Base-by-base conservation (phyloP, 2,113 vertebrate species). In the Sigmodon hispidus region DNA sequence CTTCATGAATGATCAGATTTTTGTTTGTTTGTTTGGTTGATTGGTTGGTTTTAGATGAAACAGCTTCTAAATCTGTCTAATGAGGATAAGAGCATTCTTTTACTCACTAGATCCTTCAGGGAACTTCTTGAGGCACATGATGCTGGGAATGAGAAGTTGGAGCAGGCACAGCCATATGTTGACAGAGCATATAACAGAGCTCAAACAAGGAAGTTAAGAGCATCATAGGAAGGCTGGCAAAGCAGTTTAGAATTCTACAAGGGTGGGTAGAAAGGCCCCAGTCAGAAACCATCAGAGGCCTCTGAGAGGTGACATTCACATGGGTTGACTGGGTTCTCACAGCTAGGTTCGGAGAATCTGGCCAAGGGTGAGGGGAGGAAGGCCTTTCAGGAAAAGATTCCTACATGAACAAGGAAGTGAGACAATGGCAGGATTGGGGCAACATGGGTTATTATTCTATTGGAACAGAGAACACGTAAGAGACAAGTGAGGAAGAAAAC, bases 401-500 rank as follows among this genome's bases (percentile, higher is more conserved):
- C 22, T 34, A 0, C 5, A 19, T 16, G 48, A 43, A 4, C 24
- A 83, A 87, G n/a, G 24, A 59, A 15, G 36, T 77, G 45, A 87
- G 75, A 81, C 36, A 43, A 92, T 7, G 1, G 57, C 0, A 48
- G 16, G 50, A 52, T 90, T 73, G 67, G 67, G 45, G n/a, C 75
- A 81, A 24, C 16, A 3, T 77, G 50, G 9, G 6, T 83, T 57
- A 45, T 17, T 90, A 45, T 17, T 90, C 43, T 67, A 55, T 76
- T 91, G n/a, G 16, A 87, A 45, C 43, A 87, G 2, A 22, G 72
- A 94, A 81, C 36, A 87, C 34, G 57, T 2, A 9, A 69, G 45
- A 85, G n/a, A 88, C 63, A 91, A 48, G 72, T 16, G 21, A 22
- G 59, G 77, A 85, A 80, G 87, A 93, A 94, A 95, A 67, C 59